Conservation (phyloP, 2,888 invertebrate species). For the Acheta domesticus region DNA sequence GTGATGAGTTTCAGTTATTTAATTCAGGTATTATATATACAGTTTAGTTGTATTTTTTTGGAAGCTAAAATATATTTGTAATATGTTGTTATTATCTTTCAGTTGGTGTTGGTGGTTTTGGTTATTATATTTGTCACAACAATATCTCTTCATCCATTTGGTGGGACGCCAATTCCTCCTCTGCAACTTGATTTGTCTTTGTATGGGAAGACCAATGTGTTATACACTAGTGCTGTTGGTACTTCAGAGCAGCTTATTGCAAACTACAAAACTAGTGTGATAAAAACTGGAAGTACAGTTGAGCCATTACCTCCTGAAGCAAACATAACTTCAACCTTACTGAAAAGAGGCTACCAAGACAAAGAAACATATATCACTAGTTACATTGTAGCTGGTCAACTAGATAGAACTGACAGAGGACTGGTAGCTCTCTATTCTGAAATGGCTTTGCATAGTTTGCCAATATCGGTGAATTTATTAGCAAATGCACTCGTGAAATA, state of each 20-base stretch:
- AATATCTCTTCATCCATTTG: not conserved
- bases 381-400: slow-evolving; percentile 53
- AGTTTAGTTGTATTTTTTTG: slow-evolving; percentile 39
- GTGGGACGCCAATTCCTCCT: not conserved
- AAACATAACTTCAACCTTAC: slow-evolving; percentile 47
- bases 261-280: not conserved
- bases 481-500: slow-evolving; percentile 50
- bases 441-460: slow-evolving; percentile 53
- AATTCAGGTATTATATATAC: not conserved
- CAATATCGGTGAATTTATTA: slow-evolving; percentile 53
- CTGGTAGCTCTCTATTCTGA: slow-evolving; percentile 48
- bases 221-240: not conserved
- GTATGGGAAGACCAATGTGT: not conserved
- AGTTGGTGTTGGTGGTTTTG: not conserved
- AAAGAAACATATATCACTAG: slow-evolving; percentile 50
- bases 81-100: not conserved
- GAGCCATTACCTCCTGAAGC: not conserved
- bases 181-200: not conserved
- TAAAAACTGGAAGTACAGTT: not conserved
- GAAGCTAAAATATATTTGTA: not conserved
- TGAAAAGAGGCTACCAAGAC: slow-evolving; percentile 45
- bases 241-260: not conserved
- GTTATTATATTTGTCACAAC: not conserved
- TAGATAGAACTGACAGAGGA: slow-evolving; percentile 41
- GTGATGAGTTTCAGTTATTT: slow-evolving; percentile 40